Conservation (phyloP, 2,113 vertebrate species). For the Cranoglanis bouderius region DNA sequence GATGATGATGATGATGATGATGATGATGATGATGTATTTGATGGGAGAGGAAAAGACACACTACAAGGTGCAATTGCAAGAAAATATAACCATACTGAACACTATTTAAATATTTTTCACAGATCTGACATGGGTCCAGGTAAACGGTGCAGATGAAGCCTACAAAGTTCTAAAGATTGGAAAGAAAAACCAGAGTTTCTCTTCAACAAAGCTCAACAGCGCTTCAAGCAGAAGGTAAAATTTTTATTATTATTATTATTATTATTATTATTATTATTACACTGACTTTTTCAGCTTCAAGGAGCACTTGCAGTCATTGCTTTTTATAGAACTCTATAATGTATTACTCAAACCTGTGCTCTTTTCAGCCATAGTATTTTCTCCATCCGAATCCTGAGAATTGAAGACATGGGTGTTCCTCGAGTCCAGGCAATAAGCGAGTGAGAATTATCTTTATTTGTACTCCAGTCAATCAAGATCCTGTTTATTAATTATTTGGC, state of each 20-base stretch:
- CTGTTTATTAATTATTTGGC: not conserved
- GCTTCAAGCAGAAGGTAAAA: conserved; percentile 90
- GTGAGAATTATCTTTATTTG: conserved; percentile 74
- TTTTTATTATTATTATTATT: not conserved
- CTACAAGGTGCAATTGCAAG: not conserved
- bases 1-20: no score
- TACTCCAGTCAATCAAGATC: not conserved
- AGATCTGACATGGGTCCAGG: conserved; percentile 94
- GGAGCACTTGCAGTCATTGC: not conserved
- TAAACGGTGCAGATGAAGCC: conserved; percentile 85
- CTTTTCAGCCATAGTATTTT: conserved; percentile 90
- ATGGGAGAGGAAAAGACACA: not conserved
- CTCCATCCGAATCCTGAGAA: conserved; percentile 84
- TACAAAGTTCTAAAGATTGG: conserved; percentile 86
- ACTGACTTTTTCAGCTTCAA: not conserved
- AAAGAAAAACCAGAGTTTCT: conserved; percentile 88
- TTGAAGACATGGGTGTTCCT: conserved; percentile 75
- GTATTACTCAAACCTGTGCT: conserved; percentile 12
- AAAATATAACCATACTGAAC: not conserved
- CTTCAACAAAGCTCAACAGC: conserved; percentile 87
- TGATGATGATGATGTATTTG: not conserved
- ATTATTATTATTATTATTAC: no score
- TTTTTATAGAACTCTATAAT: not conserved
- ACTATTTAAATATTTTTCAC: conserved; percentile 21
- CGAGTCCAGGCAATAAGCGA: conserved; percentile 84